Percentiles rank a stretch among this genome's conserved stretches.
Evolutionary conservation across 1,140 invertebrate genomes (phyloP).

Genomic region (Eriocheir sinensis): DNA sequence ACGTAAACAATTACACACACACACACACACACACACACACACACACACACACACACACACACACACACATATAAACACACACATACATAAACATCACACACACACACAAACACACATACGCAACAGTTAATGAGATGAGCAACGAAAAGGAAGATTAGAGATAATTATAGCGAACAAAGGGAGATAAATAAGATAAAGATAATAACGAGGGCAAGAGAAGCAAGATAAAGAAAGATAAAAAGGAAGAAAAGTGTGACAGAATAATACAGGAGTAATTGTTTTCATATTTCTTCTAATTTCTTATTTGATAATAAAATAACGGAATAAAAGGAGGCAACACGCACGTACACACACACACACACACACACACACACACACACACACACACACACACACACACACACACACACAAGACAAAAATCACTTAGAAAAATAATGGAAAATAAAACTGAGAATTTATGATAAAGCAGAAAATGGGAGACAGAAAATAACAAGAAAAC

Average conservation of each 20-base stretch:
- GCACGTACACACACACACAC: too few species aligned
- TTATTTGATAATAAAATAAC: too few species aligned
- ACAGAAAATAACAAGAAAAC: too few species aligned
- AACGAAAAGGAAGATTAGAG: neutral
- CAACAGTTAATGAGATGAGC: neutral
- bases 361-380: too few species aligned
- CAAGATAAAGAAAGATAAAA: neutral
- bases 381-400: too few species aligned
- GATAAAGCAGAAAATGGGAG: too few species aligned
- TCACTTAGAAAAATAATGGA: too few species aligned
- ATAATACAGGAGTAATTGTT: too few species aligned
- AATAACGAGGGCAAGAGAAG: neutral
- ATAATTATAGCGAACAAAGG: neutral
- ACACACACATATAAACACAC: slow-evolving; percentile 12
- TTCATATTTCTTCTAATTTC: too few species aligned
- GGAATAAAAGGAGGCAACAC: too few species aligned
- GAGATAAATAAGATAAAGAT: slow-evolving; percentile 13
- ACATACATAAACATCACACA: slow-evolving; percentile 12
- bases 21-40: slow-evolving; percentile 22
- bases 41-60: slow-evolving; percentile 22
- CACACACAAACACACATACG: slow-evolving; percentile 9
- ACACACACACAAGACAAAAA: too few species aligned
- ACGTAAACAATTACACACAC: neutral
- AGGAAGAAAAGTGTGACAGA: neutral
- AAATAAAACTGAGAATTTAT: too few species aligned